These are phyloP conservation scores for Blera fallax DNA, from an alignment of 2,888 invertebrate genomes.

Conservation along the genomic window DNA sequence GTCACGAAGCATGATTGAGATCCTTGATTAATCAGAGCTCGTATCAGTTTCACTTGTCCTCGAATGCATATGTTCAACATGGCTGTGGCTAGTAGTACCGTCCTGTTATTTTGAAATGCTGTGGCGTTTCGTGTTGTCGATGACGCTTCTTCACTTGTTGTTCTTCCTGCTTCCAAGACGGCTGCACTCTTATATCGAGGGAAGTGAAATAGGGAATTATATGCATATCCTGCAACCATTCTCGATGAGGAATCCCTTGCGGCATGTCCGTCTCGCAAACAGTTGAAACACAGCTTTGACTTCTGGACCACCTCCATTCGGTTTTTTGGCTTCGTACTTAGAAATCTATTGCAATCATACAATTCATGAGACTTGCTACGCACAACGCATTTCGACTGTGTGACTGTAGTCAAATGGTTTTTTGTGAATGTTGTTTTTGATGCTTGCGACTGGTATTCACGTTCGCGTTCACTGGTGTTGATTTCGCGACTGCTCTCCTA, in stretches of 20 bases:
- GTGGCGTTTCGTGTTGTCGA: neutral
- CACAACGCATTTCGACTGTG: neutral
- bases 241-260: neutral
- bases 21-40: too few species aligned
- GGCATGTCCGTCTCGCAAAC: neutral
- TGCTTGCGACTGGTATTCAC: neutral
- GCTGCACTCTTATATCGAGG: neutral
- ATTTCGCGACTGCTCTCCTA: neutral
- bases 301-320: slow-evolving; percentile 11
- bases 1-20: too few species aligned
- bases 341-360: neutral
- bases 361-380: neutral
- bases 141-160: slow-evolving; percentile 11
- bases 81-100: neutral
- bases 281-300: slow-evolving; percentile 24
- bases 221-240: too few species aligned
- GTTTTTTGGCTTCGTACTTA: slow-evolving; percentile 5
- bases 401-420: neutral
- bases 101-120: neutral
- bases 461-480: too few species aligned
- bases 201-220: too few species aligned
- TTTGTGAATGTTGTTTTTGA: neutral
- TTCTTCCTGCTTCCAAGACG: neutral
- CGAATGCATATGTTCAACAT: neutral
- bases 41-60: neutral